Evolutionary conservation across 2,888 invertebrate genomes (phyloP).

Genomic region (Deilephila porcellus): DNA sequence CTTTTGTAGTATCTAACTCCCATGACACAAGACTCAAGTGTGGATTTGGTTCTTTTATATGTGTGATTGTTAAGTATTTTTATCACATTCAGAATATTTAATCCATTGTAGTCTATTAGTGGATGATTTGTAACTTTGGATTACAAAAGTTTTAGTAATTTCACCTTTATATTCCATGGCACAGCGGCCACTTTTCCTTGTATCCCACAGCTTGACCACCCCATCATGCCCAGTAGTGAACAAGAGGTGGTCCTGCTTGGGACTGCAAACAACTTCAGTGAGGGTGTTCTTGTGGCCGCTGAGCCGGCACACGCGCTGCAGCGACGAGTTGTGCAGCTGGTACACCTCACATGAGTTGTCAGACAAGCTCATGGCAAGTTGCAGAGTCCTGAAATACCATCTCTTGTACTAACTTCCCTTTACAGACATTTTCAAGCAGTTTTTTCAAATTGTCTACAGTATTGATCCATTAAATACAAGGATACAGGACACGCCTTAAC

Average conservation of each 20-base stretch:
- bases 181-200: slow-evolving; percentile 77
- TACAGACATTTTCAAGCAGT: too few relatives aligned
- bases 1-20: too few relatives aligned
- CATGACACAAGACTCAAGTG: too few relatives aligned
- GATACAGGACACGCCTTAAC: not conserved
- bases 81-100: too few relatives aligned
- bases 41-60: too few relatives aligned
- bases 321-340: slow-evolving; percentile 60
- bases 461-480: not conserved
- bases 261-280: slow-evolving; percentile 85
- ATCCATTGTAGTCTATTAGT: too few relatives aligned
- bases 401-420: not conserved
- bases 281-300: slow-evolving; percentile 76
- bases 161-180: slow-evolving; percentile 71
- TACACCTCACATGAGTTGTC: slow-evolving; percentile 74
- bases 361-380: slow-evolving; percentile 64
- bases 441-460: not conserved
- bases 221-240: slow-evolving; percentile 86
- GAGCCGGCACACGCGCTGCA: slow-evolving; percentile 68
- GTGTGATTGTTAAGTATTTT: too few relatives aligned
- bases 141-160: not conserved
- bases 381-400: slow-evolving; percentile 60
- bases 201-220: slow-evolving; percentile 86
- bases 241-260: slow-evolving; percentile 82
- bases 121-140: not conserved